Evolutionary conservation across 1,140 invertebrate genomes (phyloP).

Genomic region (Drosophila nikananu): DNA sequence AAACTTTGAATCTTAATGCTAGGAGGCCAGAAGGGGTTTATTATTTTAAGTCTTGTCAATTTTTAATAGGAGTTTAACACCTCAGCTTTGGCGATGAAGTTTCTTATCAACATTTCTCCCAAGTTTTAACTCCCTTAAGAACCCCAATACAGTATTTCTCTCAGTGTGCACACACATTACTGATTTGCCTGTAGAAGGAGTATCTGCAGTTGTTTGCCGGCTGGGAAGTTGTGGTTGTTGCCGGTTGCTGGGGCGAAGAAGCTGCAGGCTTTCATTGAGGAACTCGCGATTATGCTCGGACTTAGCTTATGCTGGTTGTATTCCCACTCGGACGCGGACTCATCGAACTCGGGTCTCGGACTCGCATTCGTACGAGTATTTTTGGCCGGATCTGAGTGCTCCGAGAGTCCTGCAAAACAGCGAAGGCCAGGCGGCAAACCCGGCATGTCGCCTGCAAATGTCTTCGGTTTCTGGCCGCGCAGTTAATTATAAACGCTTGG

Average conservation of each 20-base stretch:
- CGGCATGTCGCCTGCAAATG: constrained; percentile 81
- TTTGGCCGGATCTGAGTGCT: constrained; percentile 51
- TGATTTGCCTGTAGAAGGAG: constrained; percentile 38
- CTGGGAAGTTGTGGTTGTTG: constrained; percentile 10
- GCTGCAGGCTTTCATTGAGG: constrained; percentile 75
- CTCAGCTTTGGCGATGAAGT: no score
- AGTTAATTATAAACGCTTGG: constrained; percentile 85
- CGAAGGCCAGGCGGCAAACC: constrained; percentile 33
- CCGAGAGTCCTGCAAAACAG: constrained; percentile 44
- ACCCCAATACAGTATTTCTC: not conserved
- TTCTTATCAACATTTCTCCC: no score
- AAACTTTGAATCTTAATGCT: not conserved
- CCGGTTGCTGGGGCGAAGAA: constrained; percentile 29
- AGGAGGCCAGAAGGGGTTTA: no score
- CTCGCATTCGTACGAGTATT: constrained; percentile 30
- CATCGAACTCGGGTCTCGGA: constrained; percentile 7
- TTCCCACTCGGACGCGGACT: constrained; percentile 28
- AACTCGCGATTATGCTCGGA: constrained; percentile 61
- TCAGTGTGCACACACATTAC: constrained; percentile 35
- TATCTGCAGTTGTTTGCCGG: constrained; percentile 28
- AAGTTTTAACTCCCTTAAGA: not conserved
- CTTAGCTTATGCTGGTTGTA: constrained; percentile 41
- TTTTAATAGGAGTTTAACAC: no score
- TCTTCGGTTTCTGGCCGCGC: constrained; percentile 73
- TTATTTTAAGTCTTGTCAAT: no score